Conservation (phyloP, 2,113 vertebrate species). For the Pluvianellus socialis region DNA sequence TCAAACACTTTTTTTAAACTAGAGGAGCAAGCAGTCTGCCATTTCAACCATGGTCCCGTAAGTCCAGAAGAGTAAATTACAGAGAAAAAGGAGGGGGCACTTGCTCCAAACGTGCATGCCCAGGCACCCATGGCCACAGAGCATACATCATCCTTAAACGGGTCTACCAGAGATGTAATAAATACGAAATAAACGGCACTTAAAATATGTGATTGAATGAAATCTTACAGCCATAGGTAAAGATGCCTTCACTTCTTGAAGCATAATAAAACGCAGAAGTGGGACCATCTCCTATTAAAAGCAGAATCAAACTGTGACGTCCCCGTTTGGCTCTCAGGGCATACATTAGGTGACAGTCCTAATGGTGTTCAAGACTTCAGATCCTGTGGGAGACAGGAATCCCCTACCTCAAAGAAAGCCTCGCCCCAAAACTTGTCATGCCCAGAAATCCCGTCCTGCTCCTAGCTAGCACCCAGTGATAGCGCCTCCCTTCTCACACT, state of each 20-base stretch:
- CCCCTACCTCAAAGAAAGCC: background rate
- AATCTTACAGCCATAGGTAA: background rate
- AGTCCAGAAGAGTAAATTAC: background rate
- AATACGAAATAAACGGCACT: background rate
- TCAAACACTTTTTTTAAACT: background rate
- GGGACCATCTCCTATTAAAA: background rate
- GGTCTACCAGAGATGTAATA: background rate
- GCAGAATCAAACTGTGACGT: background rate
- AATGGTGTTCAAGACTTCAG: background rate
- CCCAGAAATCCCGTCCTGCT: background rate
- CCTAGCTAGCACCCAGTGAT: background rate
- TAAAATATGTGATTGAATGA: background rate
- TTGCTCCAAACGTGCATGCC: fast-evolving
- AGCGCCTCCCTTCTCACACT: background rate
- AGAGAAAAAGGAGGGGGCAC: background rate
- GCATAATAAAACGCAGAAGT: background rate
- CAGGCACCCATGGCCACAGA: background rate
- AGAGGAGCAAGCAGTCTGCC: background rate
- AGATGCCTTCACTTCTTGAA: background rate
- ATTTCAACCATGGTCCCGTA: background rate
- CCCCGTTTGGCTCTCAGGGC: fast-evolving
- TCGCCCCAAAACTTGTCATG: background rate
- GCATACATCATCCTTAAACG: background rate
- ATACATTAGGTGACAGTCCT: background rate
- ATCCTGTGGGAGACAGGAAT: background rate